These are phyloP conservation scores for Zosterops borbonicus DNA, from an alignment of 2,113 vertebrate species.

Conservation along the genomic window DNA sequence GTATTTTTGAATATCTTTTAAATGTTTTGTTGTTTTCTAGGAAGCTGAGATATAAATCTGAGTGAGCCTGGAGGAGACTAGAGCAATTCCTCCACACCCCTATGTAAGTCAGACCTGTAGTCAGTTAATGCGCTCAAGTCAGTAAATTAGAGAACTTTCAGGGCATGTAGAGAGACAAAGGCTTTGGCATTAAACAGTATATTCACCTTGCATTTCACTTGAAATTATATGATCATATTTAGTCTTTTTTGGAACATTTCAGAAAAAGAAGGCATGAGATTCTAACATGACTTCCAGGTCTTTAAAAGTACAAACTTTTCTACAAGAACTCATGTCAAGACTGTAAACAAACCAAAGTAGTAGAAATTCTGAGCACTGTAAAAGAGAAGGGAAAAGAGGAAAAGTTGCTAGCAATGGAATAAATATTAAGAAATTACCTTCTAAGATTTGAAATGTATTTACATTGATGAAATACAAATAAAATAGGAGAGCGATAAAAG, in stretches of 20 bases:
- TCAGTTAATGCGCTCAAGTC: neutral
- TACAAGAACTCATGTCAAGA: neutral
- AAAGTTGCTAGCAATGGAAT: neutral
- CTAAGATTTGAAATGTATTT: neutral
- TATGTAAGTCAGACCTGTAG: accelerated
- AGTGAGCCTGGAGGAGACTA: neutral
- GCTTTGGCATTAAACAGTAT: neutral
- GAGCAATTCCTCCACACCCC: neutral
- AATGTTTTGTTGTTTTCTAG: neutral
- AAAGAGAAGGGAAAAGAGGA: neutral
- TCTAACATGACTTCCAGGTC: neutral
- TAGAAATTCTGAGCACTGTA: neutral
- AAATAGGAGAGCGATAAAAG: neutral
- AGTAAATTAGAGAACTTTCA: neutral
- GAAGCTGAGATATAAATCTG: neutral
- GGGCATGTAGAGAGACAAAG: neutral
- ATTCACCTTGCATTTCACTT: neutral
- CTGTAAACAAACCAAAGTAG: neutral
- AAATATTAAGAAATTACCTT: neutral
- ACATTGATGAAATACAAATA: neutral
- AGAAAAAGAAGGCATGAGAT: neutral
- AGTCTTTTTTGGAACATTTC: neutral
- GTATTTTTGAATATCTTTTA: neutral
- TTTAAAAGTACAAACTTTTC: neutral
- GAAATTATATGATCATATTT: neutral